Conservation (phyloP, 2,113 vertebrate genomes). For the Tenrec ecaudatus region DNA sequence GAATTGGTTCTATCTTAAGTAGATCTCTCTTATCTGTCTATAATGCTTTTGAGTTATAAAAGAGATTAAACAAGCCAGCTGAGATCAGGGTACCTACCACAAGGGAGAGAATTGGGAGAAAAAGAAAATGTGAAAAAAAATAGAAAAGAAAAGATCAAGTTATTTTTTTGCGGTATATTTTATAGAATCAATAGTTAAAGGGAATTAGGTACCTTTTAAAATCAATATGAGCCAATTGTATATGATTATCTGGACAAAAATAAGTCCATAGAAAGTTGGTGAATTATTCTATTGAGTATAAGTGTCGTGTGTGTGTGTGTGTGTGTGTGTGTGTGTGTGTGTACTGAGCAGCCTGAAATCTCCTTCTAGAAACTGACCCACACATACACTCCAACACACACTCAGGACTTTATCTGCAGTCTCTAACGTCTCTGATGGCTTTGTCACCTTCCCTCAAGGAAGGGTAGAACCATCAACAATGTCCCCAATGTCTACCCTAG, state of each 20-base stretch:
- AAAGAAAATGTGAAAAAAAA: too few species aligned
- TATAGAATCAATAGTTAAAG: conserved; percentile 49
- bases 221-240: conserved; percentile 10
- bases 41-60: too few species aligned
- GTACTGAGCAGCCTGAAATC: background rate
- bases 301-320: background rate
- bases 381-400: background rate
- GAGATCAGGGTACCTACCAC: too few species aligned
- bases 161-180: conserved; percentile 25
- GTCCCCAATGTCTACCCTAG: background rate
- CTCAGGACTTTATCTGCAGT: background rate
- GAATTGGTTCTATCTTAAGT: too few species aligned
- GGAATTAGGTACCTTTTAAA: conserved; percentile 32
- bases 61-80: too few species aligned
- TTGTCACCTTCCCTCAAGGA: background rate
- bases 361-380: background rate
- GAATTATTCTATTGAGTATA: conserved; percentile 5
- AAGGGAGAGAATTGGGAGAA: too few species aligned
- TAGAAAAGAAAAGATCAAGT: conserved; percentile 7
- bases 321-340: conserved; percentile 24
- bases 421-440: background rate
- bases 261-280: background rate
- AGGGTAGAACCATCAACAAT: conserved; percentile 5
- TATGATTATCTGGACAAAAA: conserved; percentile 32
- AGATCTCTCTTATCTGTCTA: too few species aligned